Base-by-base conservation (phyloP, 1,140 invertebrate genomes). In the Drosophila sp. region DNA sequence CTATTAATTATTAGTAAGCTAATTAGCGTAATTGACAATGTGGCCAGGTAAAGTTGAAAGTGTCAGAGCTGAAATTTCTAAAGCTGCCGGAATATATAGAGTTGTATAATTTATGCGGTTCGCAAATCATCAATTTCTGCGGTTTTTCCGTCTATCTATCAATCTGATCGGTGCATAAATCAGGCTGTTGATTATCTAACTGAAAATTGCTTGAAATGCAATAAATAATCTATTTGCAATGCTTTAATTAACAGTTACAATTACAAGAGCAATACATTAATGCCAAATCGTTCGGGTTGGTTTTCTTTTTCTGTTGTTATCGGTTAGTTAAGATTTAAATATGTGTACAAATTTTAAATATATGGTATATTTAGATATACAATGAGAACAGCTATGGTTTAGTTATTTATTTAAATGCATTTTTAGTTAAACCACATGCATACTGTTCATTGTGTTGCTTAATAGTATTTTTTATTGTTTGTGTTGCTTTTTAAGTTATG, bases 391-490 rank as follows among this genome's bases (percentile, higher is more conserved):
- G 67, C 72, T 80, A 53, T 9, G 79, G 18, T 70, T 87, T 62
- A 54, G 69, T 77, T 77, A 36, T 69, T 78, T 74, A 76, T 50
- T 87, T 78, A 71, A 74, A 81, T 87, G 75, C 70, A 67, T 71
- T 70, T 76, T 87, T 59, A 51, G 57, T 77, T 79, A 78, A 86
- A 75, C 82, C 87, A 87, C 81, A 81, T 87, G 81, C 82, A 86
- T 78, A 78, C 62, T 78, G 65, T 70, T 54, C 66, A 77, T 75
- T 74, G 34, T 77, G n/a, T n/a, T n/a, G n/a, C n/a, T n/a, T n/a
- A n/a, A n/a, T n/a, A n/a, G n/a, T 74, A 50, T 71, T 81, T 67
- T 61, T 58, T 43, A 27, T 57, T 18, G 18, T 57, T 61, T 14
- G 0, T 6, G 13, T 48, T 14, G 7, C 0, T 21, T 50, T 57